Base-by-base conservation (phyloP, 2,888 invertebrate species). In the Tolmerus cingulatus region DNA sequence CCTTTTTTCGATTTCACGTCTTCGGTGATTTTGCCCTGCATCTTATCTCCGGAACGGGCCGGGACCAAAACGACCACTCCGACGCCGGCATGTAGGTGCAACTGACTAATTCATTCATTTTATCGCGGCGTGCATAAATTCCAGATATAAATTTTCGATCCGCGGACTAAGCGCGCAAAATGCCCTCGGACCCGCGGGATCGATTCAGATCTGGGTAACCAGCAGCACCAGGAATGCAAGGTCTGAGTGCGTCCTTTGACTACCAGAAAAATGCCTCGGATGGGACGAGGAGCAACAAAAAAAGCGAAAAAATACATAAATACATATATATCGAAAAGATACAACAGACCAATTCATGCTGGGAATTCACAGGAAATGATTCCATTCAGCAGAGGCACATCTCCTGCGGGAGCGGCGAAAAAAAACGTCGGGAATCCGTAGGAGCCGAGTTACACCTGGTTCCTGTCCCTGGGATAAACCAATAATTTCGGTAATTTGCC, bases 401-500 rank as follows among this genome's bases (percentile, higher is more conserved):
- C 66, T 30, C 40, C 37, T 8, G 57, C 74, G 34, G 19, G 43
- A 76, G 16, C 79, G 81, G 14, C 46, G 78, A 86, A 79, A 76
- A 86, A 76, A 30, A 30, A 30, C 76, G 51, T 57, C 74, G n/a
- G 12, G 23, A 37, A 43, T 86, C 37, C 37, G 85, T 74, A 30
- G n/a, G 12, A 57, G 66, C 86, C 55, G 57, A 82, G 74, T 88
- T 88, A 87, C 88, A 88, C 87, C 88, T 87, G 88, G 87, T 88
- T 87, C 88, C 88, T 88, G 88, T 87, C 76, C 27, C 78, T 86
- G n/a, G 12, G 78, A 34, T 84, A 78, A 87, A 87, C 86, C 86
- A 86, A 88, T 86, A 87, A 86, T 87, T 88, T 88, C 57, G 88
- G 86, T 88, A 87, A 88, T 88, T 88, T 86, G 77, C 57, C 87